phyloP scores from a whole-genome alignment of 23 tunicate genomes.

The Halocynthia roretzi region DNA sequence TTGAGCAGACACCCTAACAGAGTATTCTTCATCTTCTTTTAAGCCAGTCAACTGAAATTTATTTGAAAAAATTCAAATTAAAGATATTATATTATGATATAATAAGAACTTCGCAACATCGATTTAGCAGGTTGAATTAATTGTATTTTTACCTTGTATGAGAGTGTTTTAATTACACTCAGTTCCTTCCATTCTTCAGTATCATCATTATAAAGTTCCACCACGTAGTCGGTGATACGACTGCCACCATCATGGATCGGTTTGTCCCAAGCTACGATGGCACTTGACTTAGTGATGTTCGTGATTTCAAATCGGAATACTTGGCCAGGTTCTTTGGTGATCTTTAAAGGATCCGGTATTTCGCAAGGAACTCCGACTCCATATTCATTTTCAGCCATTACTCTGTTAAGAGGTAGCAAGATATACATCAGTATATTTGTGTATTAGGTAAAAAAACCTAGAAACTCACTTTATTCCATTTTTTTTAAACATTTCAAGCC shows the following conservation, averaged over 20 bases:
- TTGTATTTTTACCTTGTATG: constrained; percentile 31
- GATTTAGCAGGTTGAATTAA: background rate
- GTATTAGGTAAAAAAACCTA: too few species aligned
- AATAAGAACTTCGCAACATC: background rate
- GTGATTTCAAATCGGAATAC: constrained; percentile 18
- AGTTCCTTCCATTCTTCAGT: constrained; percentile 60
- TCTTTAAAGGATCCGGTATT: constrained; percentile 26
- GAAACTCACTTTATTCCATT: too few species aligned
- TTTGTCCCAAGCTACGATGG: constrained; percentile 69
- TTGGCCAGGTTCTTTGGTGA: constrained; percentile 28
- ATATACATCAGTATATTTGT: too few species aligned
- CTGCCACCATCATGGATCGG: constrained; percentile 88
- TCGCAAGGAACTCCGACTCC: constrained; percentile 32
- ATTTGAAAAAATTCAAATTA: background rate
- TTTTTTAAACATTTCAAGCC: too few species aligned
- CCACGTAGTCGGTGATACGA: constrained; percentile 68
- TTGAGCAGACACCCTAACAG: constrained; percentile 61
- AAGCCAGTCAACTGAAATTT: constrained; percentile 16
- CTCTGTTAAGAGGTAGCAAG: constrained; percentile 1
- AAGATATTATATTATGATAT: background rate
- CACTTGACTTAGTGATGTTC: constrained; percentile 14
- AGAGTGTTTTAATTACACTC: constrained; percentile 48
- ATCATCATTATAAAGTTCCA: constrained; percentile 61
- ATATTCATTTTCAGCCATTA: constrained; percentile 31
- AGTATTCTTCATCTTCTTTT: constrained; percentile 70